These are phyloP conservation scores for Smittia sp. DNA, from an alignment of 2,888 invertebrate species.

Conservation along the genomic window DNA sequence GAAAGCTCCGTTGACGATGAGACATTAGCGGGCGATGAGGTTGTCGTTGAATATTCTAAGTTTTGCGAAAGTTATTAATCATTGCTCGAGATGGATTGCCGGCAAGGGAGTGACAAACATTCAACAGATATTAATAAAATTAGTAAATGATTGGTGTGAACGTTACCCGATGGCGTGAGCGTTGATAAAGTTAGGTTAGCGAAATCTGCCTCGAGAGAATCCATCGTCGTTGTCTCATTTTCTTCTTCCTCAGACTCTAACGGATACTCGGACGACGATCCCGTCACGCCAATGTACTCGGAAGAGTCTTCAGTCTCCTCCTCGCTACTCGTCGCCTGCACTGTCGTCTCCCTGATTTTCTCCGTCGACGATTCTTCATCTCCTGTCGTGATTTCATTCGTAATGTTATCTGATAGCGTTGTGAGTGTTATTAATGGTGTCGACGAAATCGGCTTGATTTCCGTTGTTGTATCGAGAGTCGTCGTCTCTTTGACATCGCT, in stretches of 20 bases:
- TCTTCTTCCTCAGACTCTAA: not conserved
- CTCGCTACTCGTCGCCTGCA: constrained; percentile 1
- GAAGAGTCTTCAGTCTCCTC: not conserved
- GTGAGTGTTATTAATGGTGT: not conserved
- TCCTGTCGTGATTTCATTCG: not conserved
- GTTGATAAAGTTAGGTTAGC: not conserved
- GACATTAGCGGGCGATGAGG: constrained; percentile 45
- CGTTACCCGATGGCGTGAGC: not conserved
- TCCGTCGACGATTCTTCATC: not conserved
- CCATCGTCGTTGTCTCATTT: not conserved
- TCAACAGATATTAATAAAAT: not conserved
- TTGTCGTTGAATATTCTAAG: not conserved
- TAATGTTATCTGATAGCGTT: constrained; percentile 4
- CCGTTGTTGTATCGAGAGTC: not conserved
- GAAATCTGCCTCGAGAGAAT: not conserved
- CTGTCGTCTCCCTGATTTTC: constrained; percentile 15
- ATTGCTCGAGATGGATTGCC: too few species aligned
- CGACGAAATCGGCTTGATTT: not conserved
- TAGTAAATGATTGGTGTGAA: not conserved
- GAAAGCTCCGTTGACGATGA: not conserved
- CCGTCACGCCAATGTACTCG: constrained; percentile 5
- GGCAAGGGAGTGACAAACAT: too few species aligned
- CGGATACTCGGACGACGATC: not conserved
- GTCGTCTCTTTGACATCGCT: constrained; percentile 15
- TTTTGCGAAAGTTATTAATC: too few species aligned